These are phyloP conservation scores for Rotaria magnacalcarata DNA, from an alignment of 2,888 invertebrate species.

Conservation along the genomic window DNA sequence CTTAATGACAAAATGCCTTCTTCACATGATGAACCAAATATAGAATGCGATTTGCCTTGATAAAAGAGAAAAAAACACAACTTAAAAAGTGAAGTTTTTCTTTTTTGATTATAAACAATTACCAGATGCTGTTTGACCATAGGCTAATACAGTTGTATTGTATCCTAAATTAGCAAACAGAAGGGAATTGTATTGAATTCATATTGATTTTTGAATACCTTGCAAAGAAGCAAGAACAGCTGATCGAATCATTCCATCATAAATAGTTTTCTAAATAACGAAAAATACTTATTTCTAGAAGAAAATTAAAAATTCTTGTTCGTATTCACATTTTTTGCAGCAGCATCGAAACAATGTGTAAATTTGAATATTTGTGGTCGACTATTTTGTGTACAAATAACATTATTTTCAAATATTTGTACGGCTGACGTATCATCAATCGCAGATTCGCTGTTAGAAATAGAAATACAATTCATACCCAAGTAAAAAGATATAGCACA, in stretches of 20 bases:
- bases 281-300: too few relatives aligned
- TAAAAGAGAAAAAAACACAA: neutral
- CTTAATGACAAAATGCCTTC: slow-evolving; percentile 5
- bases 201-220: neutral
- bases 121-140: slow-evolving; percentile 34
- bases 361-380: slow-evolving; percentile 23
- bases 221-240: slow-evolving; percentile 23
- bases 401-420: slow-evolving; percentile 8
- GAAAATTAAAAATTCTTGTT: neutral
- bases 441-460: neutral
- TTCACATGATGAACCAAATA: slow-evolving; percentile 31
- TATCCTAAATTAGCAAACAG: neutral
- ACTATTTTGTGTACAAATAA: slow-evolving; percentile 19
- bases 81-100: neutral
- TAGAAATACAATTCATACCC: neutral
- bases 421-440: neutral
- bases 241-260: slow-evolving; percentile 35
- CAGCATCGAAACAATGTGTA: neutral
- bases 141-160: neutral
- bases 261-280: neutral
- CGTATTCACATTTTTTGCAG: neutral
- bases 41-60: slow-evolving; percentile 9
- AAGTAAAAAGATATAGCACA: neutral
- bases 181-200: neutral
- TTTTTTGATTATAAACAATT: neutral